These are phyloP conservation scores for Porites australiensis DNA, from an alignment of 64 coral and sea anemone genomes.

Conservation along the genomic window DNA sequence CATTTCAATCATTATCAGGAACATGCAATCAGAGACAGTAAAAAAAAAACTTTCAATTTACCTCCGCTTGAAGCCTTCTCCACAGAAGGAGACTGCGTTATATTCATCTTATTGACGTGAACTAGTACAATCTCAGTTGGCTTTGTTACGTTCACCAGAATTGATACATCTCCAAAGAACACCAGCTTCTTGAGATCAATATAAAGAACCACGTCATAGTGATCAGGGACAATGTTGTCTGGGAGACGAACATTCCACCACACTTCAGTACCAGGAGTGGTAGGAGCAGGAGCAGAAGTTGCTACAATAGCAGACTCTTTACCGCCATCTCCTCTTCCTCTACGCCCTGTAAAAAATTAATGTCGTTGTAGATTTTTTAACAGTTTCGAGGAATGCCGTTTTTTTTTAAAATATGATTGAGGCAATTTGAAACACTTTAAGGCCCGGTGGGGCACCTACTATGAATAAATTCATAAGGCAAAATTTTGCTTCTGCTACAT, in stretches of 20 bases:
- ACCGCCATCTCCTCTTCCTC: neutral
- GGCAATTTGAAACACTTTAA: no score
- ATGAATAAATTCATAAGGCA: no score
- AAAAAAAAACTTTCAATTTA: neutral
- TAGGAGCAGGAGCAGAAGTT: constrained; percentile 38
- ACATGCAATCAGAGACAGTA: no score
- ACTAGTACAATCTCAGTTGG: constrained; percentile 65
- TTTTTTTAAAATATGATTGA: no score
- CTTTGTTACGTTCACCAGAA: constrained; percentile 56
- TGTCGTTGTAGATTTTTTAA: neutral
- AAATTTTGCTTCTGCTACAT: no score
- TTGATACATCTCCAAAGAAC: constrained; percentile 71
- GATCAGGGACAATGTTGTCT: constrained; percentile 56
- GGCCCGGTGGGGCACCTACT: no score
- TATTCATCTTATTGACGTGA: constrained; percentile 89
- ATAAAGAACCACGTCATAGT: constrained; percentile 77
- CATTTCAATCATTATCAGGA: no score
- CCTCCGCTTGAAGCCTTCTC: neutral
- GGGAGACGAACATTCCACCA: constrained; percentile 94
- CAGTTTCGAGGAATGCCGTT: no score
- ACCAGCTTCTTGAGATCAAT: constrained; percentile 71
- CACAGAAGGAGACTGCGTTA: constrained; percentile 52
- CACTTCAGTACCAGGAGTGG: constrained; percentile 77
- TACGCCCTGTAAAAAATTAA: neutral
- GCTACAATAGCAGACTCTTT: neutral